Conservation (phyloP, 2,797 vertebrate species). For the Molossus molossus region DNA sequence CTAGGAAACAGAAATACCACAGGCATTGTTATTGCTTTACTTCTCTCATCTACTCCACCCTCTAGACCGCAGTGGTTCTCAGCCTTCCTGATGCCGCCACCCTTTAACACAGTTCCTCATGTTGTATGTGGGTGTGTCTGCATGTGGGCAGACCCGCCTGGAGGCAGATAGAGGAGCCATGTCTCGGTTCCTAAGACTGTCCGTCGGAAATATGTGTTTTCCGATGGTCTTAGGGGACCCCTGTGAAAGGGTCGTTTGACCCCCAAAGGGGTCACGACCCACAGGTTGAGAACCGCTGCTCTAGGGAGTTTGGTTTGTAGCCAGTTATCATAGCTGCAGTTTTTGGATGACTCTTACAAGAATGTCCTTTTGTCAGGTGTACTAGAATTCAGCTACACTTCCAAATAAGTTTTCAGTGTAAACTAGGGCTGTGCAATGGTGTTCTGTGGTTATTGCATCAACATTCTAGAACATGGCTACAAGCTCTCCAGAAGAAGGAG, state of each 20-base stretch:
- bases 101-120: too few species aligned
- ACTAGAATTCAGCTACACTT: constrained; percentile 19
- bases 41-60: not conserved
- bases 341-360: not conserved
- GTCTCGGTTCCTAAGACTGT: too few species aligned
- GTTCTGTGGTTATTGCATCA: not conserved
- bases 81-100: too few species aligned
- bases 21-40: not conserved
- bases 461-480: not conserved
- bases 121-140: too few species aligned
- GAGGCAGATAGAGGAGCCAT: too few species aligned
- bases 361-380: not conserved
- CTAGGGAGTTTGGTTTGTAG: not conserved
- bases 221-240: too few species aligned
- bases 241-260: too few species aligned
- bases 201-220: too few species aligned
- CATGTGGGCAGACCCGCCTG: too few species aligned
- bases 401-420: constrained; percentile 33
- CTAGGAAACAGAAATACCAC: not conserved
- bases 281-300: too few species aligned
- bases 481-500: not conserved
- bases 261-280: too few species aligned
- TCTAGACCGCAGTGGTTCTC: too few species aligned
- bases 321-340: not conserved
- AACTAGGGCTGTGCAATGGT: not conserved